Evolutionary conservation across 2,797 vertebrate species (phyloP).

Genomic region (Enteromius mattozi): DNA sequence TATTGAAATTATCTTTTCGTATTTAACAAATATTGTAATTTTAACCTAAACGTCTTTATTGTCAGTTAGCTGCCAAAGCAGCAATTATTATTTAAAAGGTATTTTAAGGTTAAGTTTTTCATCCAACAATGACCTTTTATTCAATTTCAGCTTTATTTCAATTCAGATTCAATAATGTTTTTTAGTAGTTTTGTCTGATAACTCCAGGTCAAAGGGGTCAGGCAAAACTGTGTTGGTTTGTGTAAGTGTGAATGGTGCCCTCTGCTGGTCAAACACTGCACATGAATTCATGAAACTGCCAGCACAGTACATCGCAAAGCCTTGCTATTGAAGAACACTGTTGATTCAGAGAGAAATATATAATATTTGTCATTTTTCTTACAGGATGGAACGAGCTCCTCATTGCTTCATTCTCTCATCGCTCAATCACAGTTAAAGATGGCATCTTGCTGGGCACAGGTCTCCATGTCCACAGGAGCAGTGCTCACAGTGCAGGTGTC

Average conservation of each 20-base stretch:
- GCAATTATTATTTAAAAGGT: neutral
- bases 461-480: conserved; percentile 93
- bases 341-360: neutral
- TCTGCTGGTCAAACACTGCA: conserved; percentile 67
- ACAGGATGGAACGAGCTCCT: conserved; percentile 95
- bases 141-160: neutral
- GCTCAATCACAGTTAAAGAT: conserved; percentile 93
- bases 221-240: neutral
- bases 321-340: neutral
- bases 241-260: conserved; percentile 56
- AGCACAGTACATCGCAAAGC: conserved; percentile 15
- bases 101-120: neutral
- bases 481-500: conserved; percentile 94
- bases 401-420: conserved; percentile 96
- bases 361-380: neutral
- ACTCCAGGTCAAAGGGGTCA: neutral
- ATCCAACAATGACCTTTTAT: neutral
- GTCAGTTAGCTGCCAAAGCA: neutral
- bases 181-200: conserved; percentile 6
- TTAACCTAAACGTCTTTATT: neutral
- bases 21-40: neutral
- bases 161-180: neutral
- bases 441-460: conserved; percentile 94
- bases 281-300: conserved; percentile 18
- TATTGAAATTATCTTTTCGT: neutral